A percentile compares a stretch with the other conserved stretches of the same genome.
Evolutionary conservation across 2,888 invertebrate genomes (phyloP).

Genomic region (Epistrophe eligans): DNA sequence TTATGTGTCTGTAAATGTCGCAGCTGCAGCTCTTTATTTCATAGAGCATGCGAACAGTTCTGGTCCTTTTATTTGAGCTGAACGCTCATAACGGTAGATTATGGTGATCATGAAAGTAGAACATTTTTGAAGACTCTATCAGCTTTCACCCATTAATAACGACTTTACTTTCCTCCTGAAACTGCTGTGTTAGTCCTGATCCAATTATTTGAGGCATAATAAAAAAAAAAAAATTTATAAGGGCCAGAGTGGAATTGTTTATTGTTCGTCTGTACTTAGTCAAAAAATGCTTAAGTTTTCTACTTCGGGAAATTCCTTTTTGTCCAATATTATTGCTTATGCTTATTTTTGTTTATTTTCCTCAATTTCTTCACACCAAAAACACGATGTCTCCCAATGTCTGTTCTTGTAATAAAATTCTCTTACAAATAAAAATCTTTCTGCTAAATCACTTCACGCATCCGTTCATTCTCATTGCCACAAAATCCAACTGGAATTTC

Average conservation of each 20-base stretch:
- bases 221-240: not conserved
- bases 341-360: not conserved
- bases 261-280: not conserved
- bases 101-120: too few relatives aligned
- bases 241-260: not conserved
- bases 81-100: too few relatives aligned
- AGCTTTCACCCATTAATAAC: too few relatives aligned
- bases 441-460: constrained; percentile 48
- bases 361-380: not conserved
- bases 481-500: constrained; percentile 26
- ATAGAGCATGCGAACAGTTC: too few relatives aligned
- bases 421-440: constrained; percentile 21
- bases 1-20: too few relatives aligned
- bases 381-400: not conserved
- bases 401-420: not conserved
- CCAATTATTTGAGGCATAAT: not conserved
- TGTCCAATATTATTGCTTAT: not conserved
- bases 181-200: too few relatives aligned
- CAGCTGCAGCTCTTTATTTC: too few relatives aligned
- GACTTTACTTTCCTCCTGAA: too few relatives aligned
- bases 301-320: not conserved
- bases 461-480: constrained; percentile 25
- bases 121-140: too few relatives aligned
- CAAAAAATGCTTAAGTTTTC: too few relatives aligned
- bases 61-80: too few relatives aligned